phyloP scores from a whole-genome alignment of 2,888 invertebrate genomes.

The Tubulanus polymorphus region DNA sequence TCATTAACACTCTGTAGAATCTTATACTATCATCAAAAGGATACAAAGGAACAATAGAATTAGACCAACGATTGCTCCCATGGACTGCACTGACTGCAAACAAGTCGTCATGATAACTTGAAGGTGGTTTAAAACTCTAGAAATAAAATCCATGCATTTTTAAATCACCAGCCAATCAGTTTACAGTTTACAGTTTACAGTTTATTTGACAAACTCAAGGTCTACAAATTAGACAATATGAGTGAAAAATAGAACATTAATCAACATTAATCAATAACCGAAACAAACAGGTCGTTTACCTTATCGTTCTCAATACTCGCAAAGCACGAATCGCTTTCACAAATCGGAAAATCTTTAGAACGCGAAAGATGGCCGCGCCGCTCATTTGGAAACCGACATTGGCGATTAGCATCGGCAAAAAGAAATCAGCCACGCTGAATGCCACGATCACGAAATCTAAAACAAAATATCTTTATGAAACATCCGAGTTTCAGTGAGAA shows the following conservation, averaged over 20 bases:
- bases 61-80: constrained; percentile 39
- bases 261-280: no score
- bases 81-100: constrained; percentile 36
- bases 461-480: constrained; percentile 1
- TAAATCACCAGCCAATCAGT: no score
- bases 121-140: constrained; percentile 23
- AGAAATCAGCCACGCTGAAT: constrained; percentile 18
- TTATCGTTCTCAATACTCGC: constrained; percentile 25
- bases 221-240: no score
- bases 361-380: constrained; percentile 19
- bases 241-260: no score
- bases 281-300: no score
- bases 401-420: constrained; percentile 15
- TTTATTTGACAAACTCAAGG: no score
- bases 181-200: no score
- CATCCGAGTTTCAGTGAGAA: no score
- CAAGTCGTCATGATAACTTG: constrained; percentile 39
- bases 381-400: constrained; percentile 14
- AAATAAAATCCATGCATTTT: no score
- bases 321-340: constrained; percentile 24
- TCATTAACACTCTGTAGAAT: neutral
- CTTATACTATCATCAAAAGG: constrained; percentile 9
- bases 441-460: constrained; percentile 23
- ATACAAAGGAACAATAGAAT: constrained; percentile 40
- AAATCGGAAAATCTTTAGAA: constrained; percentile 23